phyloP scores from a whole-genome alignment of 2,888 invertebrate genomes.

The Allolobophora icterica region DNA sequence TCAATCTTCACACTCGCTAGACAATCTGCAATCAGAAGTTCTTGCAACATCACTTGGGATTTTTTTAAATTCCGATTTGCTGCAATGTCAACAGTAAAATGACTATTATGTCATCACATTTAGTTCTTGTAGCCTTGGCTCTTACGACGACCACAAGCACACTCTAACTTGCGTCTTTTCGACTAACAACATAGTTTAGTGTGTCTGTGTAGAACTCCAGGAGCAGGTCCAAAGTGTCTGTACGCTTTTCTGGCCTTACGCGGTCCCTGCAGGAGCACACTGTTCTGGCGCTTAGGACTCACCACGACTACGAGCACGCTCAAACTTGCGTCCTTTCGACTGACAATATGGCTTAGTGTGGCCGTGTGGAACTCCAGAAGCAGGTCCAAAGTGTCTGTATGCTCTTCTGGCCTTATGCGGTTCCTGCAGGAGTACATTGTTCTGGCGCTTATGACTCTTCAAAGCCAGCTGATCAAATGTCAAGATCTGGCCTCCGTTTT shows the following conservation, averaged over 20 bases:
- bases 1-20: background rate
- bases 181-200: conserved; percentile 93
- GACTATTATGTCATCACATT: conserved; percentile 52
- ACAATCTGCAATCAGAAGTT: background rate
- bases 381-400: too few relatives aligned
- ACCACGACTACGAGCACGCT: too few relatives aligned
- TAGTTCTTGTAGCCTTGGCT: conserved; percentile 93
- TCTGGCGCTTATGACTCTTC: too few relatives aligned
- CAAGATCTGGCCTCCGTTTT: too few relatives aligned
- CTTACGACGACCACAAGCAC: conserved; percentile 93
- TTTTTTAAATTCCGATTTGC: background rate
- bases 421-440: too few relatives aligned
- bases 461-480: too few relatives aligned
- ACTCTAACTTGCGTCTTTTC: conserved; percentile 97
- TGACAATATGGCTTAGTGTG: too few relatives aligned
- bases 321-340: too few relatives aligned
- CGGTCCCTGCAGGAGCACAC: conserved; percentile 90
- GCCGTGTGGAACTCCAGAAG: too few relatives aligned
- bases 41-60: background rate
- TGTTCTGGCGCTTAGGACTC: conserved; percentile 91
- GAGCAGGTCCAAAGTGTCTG: conserved; percentile 95
- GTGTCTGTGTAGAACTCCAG: conserved; percentile 96
- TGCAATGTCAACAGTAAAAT: background rate
- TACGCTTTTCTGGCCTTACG: conserved; percentile 92
- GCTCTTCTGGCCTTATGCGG: too few relatives aligned